A percentile compares a stretch with the other conserved stretches of the same genome.
Evolutionary conservation across 2,888 invertebrate species (phyloP).

Genomic region (Argynnis bischoffii): DNA sequence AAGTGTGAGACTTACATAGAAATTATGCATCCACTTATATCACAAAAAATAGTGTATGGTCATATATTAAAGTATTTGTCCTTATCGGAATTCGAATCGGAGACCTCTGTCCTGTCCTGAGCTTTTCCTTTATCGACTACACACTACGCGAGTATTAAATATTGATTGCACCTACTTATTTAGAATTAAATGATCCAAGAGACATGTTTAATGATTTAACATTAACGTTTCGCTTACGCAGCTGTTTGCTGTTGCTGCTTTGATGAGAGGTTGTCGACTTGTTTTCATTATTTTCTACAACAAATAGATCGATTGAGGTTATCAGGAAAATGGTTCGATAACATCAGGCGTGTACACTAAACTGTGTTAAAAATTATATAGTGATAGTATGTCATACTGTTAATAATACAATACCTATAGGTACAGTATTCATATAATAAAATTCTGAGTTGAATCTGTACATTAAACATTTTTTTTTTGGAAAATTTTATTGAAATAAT

Average conservation of each 20-base stretch:
- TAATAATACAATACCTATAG: background rate
- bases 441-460: too few species aligned
- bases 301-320: constrained; percentile 49
- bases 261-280: constrained; percentile 40
- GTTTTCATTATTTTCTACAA: constrained; percentile 37
- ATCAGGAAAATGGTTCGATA: constrained; percentile 46
- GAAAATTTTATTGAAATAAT: too few species aligned
- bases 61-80: too few species aligned
- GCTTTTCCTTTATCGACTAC: too few species aligned
- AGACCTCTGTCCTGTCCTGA: too few species aligned
- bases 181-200: background rate
- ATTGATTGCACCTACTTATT: background rate
- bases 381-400: background rate
- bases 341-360: background rate
- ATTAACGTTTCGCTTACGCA: constrained; percentile 9
- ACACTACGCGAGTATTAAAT: background rate
- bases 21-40: too few species aligned
- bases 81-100: too few species aligned
- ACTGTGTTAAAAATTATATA: constrained; percentile 2
- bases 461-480: too few species aligned
- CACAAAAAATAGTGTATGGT: too few species aligned
- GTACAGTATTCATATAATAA: too few species aligned
- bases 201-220: background rate
- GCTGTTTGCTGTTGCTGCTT: constrained; percentile 8
- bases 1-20: too few species aligned